Base-by-base conservation (phyloP, 2,888 invertebrate genomes). In the Pristionchus maxplancki region DNA sequence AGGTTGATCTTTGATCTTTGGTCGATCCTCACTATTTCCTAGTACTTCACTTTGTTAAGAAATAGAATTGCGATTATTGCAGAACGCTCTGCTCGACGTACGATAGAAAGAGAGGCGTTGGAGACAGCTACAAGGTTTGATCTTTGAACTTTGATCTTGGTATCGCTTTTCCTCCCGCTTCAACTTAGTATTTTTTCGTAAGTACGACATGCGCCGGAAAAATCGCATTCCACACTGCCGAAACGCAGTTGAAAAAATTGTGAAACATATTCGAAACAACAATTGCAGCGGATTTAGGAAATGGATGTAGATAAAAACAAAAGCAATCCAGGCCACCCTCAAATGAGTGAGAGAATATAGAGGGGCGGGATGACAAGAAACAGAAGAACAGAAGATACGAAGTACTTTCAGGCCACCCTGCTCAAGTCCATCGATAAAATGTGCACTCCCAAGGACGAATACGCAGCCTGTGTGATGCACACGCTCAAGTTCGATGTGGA, bases 401-500 rank as follows among this genome's bases (percentile, higher is more conserved):
- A n/a, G n/a, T n/a, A n/a, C n/a, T n/a, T 90, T 58, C 88, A 91
- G 89, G 82, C 87, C 31, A 93, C 93, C 1, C 89, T 93, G 37
- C 86, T 90, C 81, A 90, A 90, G 48, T 92, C 93, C 13, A 93
- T 93, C 74, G 91, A 92, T 48, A 90, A 87, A 20, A 50, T 93
- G 87, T 93, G 93, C 85, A 88, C 91, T 13, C 93, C 93, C 31
- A 88, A 90, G 17, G 93, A 93, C 88, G 89, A 89, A 31, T 93
- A 93, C 84, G 92, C 92, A 6, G 93, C 93, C 6, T 93, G 93
- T 84, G 89, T 93, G 34, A 92, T 90, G 84, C 93, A 93, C 89
- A 93, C 93, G 15, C 90, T 93, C 50, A 93, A 93, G 87, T 93
- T 93, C 88, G 93, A 93, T 85, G 91, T 93, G 34, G 90, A 91